Evolutionary conservation across 2,113 vertebrate genomes (phyloP).

Genomic region (Reinhardtius hippoglossoides): DNA sequence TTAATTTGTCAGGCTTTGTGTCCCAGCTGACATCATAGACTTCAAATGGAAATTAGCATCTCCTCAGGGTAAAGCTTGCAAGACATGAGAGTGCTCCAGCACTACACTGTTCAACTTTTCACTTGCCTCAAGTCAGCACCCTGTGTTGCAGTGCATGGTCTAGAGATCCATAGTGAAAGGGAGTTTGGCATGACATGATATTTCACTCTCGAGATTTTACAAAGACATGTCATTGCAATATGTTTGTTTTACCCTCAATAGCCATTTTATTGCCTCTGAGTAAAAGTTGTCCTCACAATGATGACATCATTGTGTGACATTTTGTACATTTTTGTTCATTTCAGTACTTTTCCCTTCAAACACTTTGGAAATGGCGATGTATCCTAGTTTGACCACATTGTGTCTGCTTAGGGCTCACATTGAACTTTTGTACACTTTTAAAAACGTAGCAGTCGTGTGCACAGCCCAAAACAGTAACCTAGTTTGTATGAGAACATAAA

Average conservation of each 20-base stretch:
- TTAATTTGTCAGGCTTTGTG: conserved; percentile 76
- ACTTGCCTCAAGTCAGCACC: conserved; percentile 13
- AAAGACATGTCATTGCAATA: background rate
- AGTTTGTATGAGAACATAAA: conserved; percentile 37
- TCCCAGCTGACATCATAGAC: conserved; percentile 71
- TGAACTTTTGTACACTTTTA: conserved; percentile 49
- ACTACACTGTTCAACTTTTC: conserved; percentile 17
- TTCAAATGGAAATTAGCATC: conserved; percentile 70
- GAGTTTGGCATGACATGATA: background rate
- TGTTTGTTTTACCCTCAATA: background rate
- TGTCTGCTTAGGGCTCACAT: conserved; percentile 33
- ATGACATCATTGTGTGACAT: background rate
- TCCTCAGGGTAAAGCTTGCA: conserved; percentile 45
- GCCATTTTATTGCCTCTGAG: background rate
- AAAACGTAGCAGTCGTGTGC: conserved; percentile 18
- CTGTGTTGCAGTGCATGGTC: background rate
- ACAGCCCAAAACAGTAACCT: conserved; percentile 44
- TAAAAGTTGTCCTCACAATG: background rate
- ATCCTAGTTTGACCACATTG: background rate
- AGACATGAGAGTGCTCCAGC: conserved; percentile 30
- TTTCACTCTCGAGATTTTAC: background rate
- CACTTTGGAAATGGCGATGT: conserved; percentile 9
- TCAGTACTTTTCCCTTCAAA: conserved; percentile 10
- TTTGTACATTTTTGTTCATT: background rate
- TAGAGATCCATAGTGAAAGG: conserved; percentile 25